Evolutionary conservation across 37 sponge, comb jelly and placozoan species (phyloP), one percentile per base, ranked within the genome.

Genomic region (Cliona cf. orientalis): DNA sequence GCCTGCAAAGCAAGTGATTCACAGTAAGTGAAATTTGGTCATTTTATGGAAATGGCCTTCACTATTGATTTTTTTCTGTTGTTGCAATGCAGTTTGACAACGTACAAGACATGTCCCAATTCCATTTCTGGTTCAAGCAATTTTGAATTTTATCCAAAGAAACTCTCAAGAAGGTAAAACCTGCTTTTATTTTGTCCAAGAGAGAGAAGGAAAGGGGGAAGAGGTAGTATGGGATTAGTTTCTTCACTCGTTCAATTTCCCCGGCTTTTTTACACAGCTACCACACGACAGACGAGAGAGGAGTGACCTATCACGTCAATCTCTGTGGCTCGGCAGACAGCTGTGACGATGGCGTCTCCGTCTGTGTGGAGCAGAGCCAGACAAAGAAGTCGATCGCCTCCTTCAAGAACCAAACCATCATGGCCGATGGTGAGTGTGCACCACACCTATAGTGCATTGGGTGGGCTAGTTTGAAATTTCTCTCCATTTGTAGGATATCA

Each of bases 1-100:
- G 86, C 86, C 62, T 86, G 86, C 63, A 64, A 58, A 29, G 71
- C 39, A 39, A 66, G 42, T 4, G 58, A 46, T 42, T 38, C n/a
- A n/a, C n/a, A 19, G 77, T 70, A 41, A 56, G 69, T 43, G 28
- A 61, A 5, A 42, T 3, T 2, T 81, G 22, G 22, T 34, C 46
- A n/a, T 59, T 37, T 81, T n/a, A n/a, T n/a, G n/a, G n/a, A n/a
- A n/a, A n/a, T n/a, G n/a, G n/a, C n/a, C n/a, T n/a, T n/a, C n/a
- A n/a, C n/a, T n/a, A n/a, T n/a, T n/a, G n/a, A n/a, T n/a, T n/a
- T n/a, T n/a, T n/a, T n/a, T n/a, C n/a, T n/a, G n/a, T n/a, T n/a
- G n/a, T n/a, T n/a, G n/a, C n/a, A n/a, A n/a, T n/a, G n/a, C n/a
- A n/a, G n/a, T n/a, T n/a, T n/a, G n/a, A n/a, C n/a, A n/a, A n/a